Conservation (phyloP, 1,140 invertebrate species). For the Caligus rogercresseyi region DNA sequence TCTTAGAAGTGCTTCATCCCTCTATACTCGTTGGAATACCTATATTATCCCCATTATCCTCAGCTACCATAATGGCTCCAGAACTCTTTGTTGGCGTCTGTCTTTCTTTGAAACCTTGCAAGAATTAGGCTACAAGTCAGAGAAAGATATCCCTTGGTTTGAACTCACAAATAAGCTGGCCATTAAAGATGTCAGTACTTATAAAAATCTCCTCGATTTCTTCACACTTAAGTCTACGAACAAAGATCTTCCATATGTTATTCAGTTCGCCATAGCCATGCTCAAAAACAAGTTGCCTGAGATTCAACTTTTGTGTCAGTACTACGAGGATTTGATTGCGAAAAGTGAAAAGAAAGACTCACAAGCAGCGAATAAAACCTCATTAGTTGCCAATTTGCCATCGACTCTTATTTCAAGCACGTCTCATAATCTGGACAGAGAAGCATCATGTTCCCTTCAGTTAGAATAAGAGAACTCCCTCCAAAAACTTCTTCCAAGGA, state of each 20-base stretch:
- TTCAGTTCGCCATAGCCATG: not conserved
- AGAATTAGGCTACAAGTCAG: not conserved
- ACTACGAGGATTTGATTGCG: no score
- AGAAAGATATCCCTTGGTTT: not conserved
- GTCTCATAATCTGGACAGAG: no score
- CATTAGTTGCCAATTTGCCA: no score
- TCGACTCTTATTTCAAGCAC: no score
- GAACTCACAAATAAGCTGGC: not conserved
- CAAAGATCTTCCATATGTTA: not conserved
- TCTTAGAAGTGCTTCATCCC: not conserved
- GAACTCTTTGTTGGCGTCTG: not conserved
- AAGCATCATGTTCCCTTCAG: no score
- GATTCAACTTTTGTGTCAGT: no score
- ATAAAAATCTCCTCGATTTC: not conserved
- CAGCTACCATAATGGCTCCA: not conserved
- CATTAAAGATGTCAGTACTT: not conserved
- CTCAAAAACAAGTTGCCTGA: no score
- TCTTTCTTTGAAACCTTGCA: not conserved
- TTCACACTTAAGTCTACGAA: not conserved
- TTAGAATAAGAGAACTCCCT: no score
- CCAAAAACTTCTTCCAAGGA: no score
- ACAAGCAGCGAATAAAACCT: no score
- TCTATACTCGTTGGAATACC: not conserved
- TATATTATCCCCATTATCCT: not conserved
- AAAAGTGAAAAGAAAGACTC: no score